Evolutionary conservation across 2,797 vertebrate species (phyloP), one percentile per base, ranked within the genome.

Genomic region (Aulostomus chinensis): DNA sequence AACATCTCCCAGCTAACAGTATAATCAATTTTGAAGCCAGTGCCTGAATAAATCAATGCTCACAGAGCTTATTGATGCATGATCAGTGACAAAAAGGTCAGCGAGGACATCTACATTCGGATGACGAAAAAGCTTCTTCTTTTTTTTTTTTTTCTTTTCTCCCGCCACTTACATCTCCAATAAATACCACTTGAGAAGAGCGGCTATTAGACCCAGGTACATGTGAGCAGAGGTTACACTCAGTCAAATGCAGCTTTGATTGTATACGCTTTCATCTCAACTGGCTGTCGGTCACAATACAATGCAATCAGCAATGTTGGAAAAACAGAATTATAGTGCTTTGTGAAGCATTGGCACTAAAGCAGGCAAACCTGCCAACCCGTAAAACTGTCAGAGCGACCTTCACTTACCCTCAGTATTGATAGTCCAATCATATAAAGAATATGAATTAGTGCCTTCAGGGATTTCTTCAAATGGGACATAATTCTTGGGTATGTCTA

Each of bases 321-420:
- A 46, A 40, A 42, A 66, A 49, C 15, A 57, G 49, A 42, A 59
- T 60, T 38, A 64, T 26, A 34, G 46, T 45, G 54, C 61, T 65
- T 66, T 69, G 59, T 57, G 42, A 51, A 50, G 57, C 39, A 36
- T 49, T 33, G 42, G 43, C 53, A 68, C 56, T 4, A 29, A 49
- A 41, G 54, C 55, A 68, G 61, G 63, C 41, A 53, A 73, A 81
- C 47, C 60, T 40, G 68, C 42, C 53, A 69, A 69, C 58, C 60
- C 37, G 33, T 86, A 73, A 87, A 85, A 48, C 84, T 85, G 83
- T 84, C 85, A 77, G 28, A 52, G 54, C 71, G 78, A 88, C 88
- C 86, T 89, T 89, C 83, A 82, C 78, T 83, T 83, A 82, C 73
- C 80, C 81, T 64, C 61, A 60, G 70, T 87, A 87, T 88, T 87